phyloP scores from a whole-genome alignment of 2,113 vertebrate species.

The Acanthisitta chloris region DNA sequence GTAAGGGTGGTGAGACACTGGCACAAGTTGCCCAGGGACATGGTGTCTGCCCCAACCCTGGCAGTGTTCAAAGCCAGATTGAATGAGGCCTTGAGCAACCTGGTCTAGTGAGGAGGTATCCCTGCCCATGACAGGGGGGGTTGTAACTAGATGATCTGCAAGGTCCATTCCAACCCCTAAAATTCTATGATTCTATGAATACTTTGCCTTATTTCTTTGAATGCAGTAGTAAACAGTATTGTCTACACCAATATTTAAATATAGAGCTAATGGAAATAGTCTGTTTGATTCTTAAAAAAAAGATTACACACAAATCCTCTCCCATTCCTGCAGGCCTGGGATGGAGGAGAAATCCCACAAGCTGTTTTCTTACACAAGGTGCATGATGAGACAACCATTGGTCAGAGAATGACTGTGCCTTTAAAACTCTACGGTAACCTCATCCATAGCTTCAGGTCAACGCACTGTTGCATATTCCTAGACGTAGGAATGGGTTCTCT shows the following conservation, averaged over 20 bases:
- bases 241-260: not conserved
- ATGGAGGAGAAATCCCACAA: not conserved
- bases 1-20: too few species aligned
- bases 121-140: too few species aligned
- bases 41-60: too few species aligned
- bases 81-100: too few species aligned
- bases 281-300: not conserved
- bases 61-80: too few species aligned
- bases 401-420: not conserved
- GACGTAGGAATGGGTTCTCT: not conserved
- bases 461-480: accelerated
- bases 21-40: too few species aligned
- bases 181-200: too few species aligned
- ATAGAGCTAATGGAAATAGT: not conserved
- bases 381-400: not conserved
- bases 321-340: not conserved
- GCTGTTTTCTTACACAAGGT: not conserved
- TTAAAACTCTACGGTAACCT: not conserved
- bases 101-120: too few species aligned
- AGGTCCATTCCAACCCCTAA: too few species aligned
- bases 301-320: not conserved
- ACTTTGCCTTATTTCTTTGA: not conserved
- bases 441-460: not conserved
- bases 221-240: not conserved
- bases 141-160: too few species aligned